Conservation (phyloP, 30 jellyfish, hydroid and myxozoan genomes). For the Catostylus mosaicus region DNA sequence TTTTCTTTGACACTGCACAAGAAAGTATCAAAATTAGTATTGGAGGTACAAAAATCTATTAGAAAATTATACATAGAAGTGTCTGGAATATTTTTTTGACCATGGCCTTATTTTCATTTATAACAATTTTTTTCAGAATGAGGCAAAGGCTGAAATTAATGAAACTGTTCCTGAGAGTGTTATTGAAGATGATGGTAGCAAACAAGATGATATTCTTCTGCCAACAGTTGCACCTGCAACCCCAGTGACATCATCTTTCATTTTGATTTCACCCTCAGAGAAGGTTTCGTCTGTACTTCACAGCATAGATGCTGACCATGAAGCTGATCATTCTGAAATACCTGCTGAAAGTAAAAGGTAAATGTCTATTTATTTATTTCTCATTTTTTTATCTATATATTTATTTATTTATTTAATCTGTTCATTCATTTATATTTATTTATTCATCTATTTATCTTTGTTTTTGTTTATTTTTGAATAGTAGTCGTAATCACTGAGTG, state of each 20-base stretch:
- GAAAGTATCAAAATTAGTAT: no score
- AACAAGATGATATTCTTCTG: slow-evolving; percentile 31
- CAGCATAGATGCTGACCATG: background rate
- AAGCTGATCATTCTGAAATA: background rate
- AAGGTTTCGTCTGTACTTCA: background rate
- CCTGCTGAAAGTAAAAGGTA: background rate
- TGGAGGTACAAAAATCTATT: no score
- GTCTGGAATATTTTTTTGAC: background rate
- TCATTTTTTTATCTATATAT: background rate
- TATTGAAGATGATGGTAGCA: slow-evolving; percentile 28
- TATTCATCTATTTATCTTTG: background rate
- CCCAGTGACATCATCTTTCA: slow-evolving; percentile 60
- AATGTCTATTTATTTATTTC: background rate
- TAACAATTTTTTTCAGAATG: slow-evolving; percentile 38
- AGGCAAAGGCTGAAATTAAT: background rate
- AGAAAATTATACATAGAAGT: background rate
- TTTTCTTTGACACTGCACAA: no score
- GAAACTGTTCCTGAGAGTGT: slow-evolving; percentile 1
- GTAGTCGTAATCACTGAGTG: no score
- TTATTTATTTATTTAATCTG: background rate
- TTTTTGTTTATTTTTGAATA: no score
- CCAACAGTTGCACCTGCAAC: slow-evolving; percentile 99
- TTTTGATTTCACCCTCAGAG: slow-evolving; percentile 22
- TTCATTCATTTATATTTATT: no score
- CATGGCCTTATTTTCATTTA: background rate